Evolutionary conservation across 2,113 vertebrate species (phyloP).

Genomic region (Hoplias malabaricus): DNA sequence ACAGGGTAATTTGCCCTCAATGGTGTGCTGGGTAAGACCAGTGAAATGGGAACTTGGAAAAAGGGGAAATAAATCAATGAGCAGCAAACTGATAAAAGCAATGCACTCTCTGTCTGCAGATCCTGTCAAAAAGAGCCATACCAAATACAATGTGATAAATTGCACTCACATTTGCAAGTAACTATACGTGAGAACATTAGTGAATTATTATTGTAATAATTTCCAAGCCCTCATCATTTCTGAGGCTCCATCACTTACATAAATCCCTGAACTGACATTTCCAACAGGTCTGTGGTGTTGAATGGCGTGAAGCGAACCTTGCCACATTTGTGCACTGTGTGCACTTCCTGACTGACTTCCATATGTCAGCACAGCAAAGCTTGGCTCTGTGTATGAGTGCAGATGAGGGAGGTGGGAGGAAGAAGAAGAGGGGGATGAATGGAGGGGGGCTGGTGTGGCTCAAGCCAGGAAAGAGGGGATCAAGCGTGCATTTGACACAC

Average conservation of each 20-base stretch:
- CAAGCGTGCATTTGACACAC: conserved; percentile 18
- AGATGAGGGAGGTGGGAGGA: neutral
- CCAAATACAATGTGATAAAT: no score
- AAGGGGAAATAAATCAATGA: no score
- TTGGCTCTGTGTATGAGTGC: neutral
- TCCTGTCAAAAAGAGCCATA: no score
- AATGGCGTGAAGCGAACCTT: neutral
- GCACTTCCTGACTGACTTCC: neutral
- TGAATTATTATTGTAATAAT: no score
- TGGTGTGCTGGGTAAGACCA: no score
- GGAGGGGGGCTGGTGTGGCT: neutral
- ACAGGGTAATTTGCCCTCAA: no score
- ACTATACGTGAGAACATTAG: no score
- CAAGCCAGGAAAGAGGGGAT: conserved; percentile 12
- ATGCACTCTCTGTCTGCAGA: no score
- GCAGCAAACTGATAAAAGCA: no score
- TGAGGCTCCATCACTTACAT: neutral
- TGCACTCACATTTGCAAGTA: no score
- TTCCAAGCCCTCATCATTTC: no score
- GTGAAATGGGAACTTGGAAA: no score
- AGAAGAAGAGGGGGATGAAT: neutral
- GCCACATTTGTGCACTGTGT: neutral
- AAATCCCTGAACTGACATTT: neutral
- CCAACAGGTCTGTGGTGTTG: neutral
- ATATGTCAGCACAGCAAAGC: conserved; percentile 9